Evolutionary conservation across 1,140 invertebrate species (phyloP).

Genomic region (Drosophila quadrilineata): DNA sequence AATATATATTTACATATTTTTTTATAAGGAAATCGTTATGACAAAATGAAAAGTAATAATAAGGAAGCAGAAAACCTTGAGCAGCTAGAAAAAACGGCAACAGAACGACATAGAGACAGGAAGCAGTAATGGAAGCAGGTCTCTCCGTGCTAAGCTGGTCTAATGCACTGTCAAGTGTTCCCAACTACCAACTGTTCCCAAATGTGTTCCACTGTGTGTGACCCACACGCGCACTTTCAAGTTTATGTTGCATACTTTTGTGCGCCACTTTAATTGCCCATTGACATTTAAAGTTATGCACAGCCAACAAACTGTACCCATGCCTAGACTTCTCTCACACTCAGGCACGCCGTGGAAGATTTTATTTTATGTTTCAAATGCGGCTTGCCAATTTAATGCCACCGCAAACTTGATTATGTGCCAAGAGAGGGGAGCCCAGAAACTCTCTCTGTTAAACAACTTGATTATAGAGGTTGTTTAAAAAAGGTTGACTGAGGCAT

Average conservation of each 20-base stretch:
- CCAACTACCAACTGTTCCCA: constrained; percentile 37
- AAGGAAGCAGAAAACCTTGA: constrained; percentile 35
- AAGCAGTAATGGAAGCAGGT: not conserved
- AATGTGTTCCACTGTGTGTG: constrained; percentile 25
- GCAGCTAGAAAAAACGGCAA: not conserved
- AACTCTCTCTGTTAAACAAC: not conserved
- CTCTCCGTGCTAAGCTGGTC: constrained; percentile 40
- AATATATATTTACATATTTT: no score
- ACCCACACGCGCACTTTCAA: constrained; percentile 31
- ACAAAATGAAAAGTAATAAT: constrained; percentile 78
- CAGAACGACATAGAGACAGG: not conserved
- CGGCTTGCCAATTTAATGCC: constrained; percentile 36
- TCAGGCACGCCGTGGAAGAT: no score
- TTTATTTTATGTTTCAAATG: constrained; percentile 43
- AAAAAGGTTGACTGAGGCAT: not conserved
- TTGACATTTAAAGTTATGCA: constrained; percentile 70
- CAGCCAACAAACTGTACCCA: not conserved
- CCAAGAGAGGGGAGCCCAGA: not conserved
- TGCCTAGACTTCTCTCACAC: no score
- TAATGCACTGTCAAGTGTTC: constrained; percentile 63
- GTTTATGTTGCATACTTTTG: constrained; percentile 70
- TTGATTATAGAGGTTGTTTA: not conserved
- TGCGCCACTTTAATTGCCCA: constrained; percentile 67
- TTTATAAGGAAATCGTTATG: constrained; percentile 68
- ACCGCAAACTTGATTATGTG: constrained; percentile 19